Base-by-base conservation (phyloP, 2,797 vertebrate species). In the Hozukius guyotensis region DNA sequence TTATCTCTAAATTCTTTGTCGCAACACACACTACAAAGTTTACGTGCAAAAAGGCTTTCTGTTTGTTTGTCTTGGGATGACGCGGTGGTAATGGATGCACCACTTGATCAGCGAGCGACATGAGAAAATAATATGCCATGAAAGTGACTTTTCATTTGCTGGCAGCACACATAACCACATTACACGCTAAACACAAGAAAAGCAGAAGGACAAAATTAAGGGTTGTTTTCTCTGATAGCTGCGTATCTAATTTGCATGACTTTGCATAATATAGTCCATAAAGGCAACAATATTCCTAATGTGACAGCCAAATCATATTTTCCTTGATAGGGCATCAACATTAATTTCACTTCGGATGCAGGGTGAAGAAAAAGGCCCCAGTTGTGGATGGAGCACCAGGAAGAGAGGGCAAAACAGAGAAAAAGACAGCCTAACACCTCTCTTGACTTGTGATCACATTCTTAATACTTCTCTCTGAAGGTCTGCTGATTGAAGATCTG, bases 111-210 rank as follows among this genome's bases (percentile, higher is more conserved):
- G 77, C 88, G 55, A 77, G 82, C 80, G 32, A 89, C 91, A 90
- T 77, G 86, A 88, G 87, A 80, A 91, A 92, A 94, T 94, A 94
- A 94, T 88, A 87, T 29, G 85, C 84, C 94, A 88, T 94, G 94
- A 95, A 95, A 95, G 94, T 94, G 94, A 95, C 94, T 95, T 94
- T 94, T 93, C 92, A 94, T 94, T 94, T 92, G 88, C 89, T 82
- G 87, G 89, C 85, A 87, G 83, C 89, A 87, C 92, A 89, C 85
- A 91, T 94, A 95, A 95, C 91, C 80, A 84, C 82, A 92, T 95
- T 94, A 94, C 93, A 94, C 88, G 81, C 85, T 78, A 88, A 93
- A 94, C 88, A 92, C 88, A 87, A 90, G 92, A 93, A 93, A 93
- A 94, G 89, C 93, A 95, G 92, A 93, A 92, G 92, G 92, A 93